phyloP scores from a whole-genome alignment of 2,888 invertebrate genomes.

The Galerucella calmariensis region DNA sequence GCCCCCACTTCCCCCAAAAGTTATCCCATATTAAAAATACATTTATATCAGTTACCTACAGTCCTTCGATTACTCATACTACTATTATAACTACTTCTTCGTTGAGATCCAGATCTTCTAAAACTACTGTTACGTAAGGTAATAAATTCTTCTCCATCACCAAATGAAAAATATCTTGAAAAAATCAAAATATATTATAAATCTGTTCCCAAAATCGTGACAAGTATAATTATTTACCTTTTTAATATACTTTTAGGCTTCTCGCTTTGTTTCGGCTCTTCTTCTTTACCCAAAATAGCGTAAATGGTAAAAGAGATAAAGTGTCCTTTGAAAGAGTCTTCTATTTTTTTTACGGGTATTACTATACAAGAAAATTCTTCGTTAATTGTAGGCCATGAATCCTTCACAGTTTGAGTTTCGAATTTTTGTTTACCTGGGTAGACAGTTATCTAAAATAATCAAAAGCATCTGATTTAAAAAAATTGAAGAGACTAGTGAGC shows the following conservation, averaged over 20 bases:
- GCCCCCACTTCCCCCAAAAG: no score
- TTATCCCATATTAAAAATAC: no score
- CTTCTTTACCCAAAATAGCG: slow-evolving; percentile 73
- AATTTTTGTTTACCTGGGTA: slow-evolving; percentile 81
- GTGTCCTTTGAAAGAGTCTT: slow-evolving; percentile 72
- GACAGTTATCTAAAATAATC: slow-evolving; percentile 73
- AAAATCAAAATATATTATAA: not conserved
- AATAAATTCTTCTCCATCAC: slow-evolving; percentile 60
- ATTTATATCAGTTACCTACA: slow-evolving; percentile 60
- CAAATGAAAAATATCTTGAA: slow-evolving; percentile 57
- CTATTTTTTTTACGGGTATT: slow-evolving; percentile 67
- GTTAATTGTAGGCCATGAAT: slow-evolving; percentile 84
- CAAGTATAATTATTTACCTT: slow-evolving; percentile 45
- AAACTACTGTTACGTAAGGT: slow-evolving; percentile 37
- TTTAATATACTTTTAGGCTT: slow-evolving; percentile 45
- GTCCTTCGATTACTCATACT: slow-evolving; percentile 73
- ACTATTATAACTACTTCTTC: slow-evolving; percentile 63
- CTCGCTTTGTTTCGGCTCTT: slow-evolving; percentile 54
- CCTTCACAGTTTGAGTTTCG: slow-evolving; percentile 79
- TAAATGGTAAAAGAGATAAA: slow-evolving; percentile 77
- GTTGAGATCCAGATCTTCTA: slow-evolving; percentile 43
- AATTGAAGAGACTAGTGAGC: no score
- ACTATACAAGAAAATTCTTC: slow-evolving; percentile 80
- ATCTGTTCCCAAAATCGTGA: slow-evolving; percentile 43
- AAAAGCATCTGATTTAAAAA: not conserved